These are phyloP conservation scores for Schlechtendalia chinensis DNA, from an alignment of 1,140 invertebrate genomes.

Conservation along the genomic window DNA sequence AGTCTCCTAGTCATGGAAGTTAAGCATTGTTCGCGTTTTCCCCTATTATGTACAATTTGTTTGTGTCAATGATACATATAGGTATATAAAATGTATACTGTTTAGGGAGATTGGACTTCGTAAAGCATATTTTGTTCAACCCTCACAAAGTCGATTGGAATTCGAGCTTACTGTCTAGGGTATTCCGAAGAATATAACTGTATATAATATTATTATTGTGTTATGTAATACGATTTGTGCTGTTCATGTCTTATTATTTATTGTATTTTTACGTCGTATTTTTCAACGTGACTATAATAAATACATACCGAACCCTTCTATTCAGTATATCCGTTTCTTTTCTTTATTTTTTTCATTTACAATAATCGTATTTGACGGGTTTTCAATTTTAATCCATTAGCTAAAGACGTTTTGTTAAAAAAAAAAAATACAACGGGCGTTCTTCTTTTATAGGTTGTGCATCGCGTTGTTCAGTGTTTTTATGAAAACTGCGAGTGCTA, in stretches of 20 bases:
- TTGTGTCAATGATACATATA: neutral
- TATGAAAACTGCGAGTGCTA: too few species aligned
- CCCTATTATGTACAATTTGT: slow-evolving; percentile 19
- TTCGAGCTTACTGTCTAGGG: slow-evolving; percentile 8
- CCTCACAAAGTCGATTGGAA: slow-evolving; percentile 14
- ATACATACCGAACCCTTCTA: neutral
- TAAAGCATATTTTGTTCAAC: neutral
- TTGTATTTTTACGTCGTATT: neutral
- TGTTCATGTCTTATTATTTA: neutral
- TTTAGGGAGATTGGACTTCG: neutral
- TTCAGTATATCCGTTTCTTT: neutral
- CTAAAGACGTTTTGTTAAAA: neutral
- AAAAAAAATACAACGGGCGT: too few species aligned
- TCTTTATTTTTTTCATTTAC: neutral
- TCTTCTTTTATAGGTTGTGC: too few species aligned
- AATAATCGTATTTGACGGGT: neutral
- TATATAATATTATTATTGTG: neutral
- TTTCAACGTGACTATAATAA: neutral
- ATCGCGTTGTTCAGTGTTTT: too few species aligned
- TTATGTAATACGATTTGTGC: slow-evolving; percentile 3
- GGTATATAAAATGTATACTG: neutral
- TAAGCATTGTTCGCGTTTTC: slow-evolving; percentile 19
- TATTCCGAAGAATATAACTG: neutral
- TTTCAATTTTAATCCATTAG: slow-evolving; percentile 5
- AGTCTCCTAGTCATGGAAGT: slow-evolving; percentile 7